Conservation (phyloP, 2,113 vertebrate species). For the Pseudopipra pipra region DNA sequence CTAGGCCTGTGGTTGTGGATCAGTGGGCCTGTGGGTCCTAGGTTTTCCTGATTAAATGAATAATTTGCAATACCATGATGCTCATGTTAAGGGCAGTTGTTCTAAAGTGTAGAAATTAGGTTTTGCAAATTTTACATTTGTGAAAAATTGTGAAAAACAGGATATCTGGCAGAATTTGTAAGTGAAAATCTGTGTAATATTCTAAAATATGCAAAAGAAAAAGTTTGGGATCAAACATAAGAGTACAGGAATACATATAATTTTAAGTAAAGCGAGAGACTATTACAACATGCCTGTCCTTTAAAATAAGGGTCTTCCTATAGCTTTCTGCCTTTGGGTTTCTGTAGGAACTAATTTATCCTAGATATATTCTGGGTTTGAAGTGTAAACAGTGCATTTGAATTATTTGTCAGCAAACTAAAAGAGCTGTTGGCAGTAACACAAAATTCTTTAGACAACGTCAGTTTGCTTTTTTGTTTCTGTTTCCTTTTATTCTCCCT, state of each 20-base stretch:
- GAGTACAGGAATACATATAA: not conserved
- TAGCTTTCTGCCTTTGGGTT: not conserved
- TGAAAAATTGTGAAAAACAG: not conserved
- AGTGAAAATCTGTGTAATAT: not conserved
- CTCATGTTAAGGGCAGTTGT: not conserved
- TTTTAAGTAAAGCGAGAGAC: not conserved
- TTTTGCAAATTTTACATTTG: not conserved
- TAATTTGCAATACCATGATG: not conserved
- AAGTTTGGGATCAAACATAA: not conserved
- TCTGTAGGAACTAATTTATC: not conserved
- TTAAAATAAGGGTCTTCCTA: not conserved
- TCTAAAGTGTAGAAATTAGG: constrained; percentile 19
- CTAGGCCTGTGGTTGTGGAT: too few relatives aligned
- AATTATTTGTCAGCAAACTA: not conserved
- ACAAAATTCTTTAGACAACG: not conserved
- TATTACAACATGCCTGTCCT: not conserved
- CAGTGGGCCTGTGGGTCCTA: not conserved
- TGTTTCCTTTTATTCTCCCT: not conserved
- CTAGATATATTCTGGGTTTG: not conserved
- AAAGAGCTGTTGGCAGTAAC: not conserved
- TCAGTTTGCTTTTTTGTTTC: not conserved
- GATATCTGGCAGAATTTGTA: not conserved
- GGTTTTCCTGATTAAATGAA: constrained; percentile 56
- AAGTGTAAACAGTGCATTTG: not conserved
- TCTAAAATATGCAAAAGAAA: constrained; percentile 30